Base-by-base conservation (phyloP, 1,140 invertebrate species). In the Drosophila mayri region DNA sequence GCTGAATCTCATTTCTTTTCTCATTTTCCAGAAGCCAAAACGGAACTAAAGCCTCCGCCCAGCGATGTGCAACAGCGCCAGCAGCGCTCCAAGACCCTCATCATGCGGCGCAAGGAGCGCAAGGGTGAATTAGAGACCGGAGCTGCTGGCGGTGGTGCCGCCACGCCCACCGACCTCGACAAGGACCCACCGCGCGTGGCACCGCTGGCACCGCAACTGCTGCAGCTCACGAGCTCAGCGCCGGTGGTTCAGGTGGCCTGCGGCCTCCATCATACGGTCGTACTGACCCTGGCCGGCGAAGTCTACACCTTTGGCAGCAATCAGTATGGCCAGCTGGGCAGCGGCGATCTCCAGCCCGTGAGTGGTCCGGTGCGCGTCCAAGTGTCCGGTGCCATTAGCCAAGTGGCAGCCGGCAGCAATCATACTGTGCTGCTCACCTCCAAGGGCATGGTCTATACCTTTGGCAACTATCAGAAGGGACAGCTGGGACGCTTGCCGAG, bases 281-380 rank as follows among this genome's bases (percentile, higher is more conserved):
- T 95, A 4, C 87, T 95, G 0, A 94, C 95, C 37, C 91, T 95
- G 49, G 86, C 94, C 78, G 94, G 95, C 92, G 94, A 94, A 63
- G 98, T 99, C 0, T 97, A 96, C 71, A 96, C 98, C 7, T 99
- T 98, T 93, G 97, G 98, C 0, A 99, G 97, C 76, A 99, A 99
- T 93, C 96, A 97, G 78, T 97, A 97, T 91, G 99, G 98, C 0
- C 98, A 99, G 92, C 93, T 99, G 20, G 98, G 98, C 25, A 95
- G 96, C 32, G 98, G 98, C 0, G 97, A 99, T 93, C 94, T 97
- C 6, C 93, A 95, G 37, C 94, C 95, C 3, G 96, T 97, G 68
- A 96, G 95, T 57, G 95, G 95, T 1, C 95, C 97, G 1, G 95
- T 96, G 41, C 94, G 95, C 62, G 96, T 99, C 0, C 95, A 96